phyloP scores from a whole-genome alignment of 2,113 vertebrate genomes.

The Oxyruncus cristatus region DNA sequence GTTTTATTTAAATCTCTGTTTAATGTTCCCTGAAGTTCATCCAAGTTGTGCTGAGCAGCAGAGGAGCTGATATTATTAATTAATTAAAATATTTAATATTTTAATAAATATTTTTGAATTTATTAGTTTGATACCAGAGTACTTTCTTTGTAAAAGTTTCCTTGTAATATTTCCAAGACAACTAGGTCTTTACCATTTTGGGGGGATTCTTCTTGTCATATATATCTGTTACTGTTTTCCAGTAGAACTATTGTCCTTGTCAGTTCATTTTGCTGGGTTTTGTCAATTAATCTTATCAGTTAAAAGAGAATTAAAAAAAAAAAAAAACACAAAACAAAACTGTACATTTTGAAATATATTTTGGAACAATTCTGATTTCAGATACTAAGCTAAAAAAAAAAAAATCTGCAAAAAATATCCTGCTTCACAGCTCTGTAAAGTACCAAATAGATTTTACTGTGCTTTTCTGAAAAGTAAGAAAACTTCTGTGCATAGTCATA shows the following conservation, averaged over 20 bases:
- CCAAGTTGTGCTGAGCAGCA: neutral
- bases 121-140: neutral
- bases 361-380: neutral
- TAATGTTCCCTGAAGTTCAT: neutral
- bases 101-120: neutral
- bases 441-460: neutral
- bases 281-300: neutral
- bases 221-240: neutral
- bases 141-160: neutral
- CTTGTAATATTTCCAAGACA: neutral
- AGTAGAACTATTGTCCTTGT: neutral
- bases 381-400: neutral
- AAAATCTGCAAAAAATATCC: neutral
- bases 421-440: neutral
- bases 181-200: neutral
- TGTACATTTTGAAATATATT: neutral
- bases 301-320: neutral
- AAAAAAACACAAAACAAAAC: no score
- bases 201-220: neutral
- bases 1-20: neutral
- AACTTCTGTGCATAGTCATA: neutral
- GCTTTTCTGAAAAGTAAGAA: neutral
- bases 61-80: neutral
- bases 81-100: neutral
- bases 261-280: neutral